Conservation (phyloP, 1,140 invertebrate species). For the Hetaerina americana region DNA sequence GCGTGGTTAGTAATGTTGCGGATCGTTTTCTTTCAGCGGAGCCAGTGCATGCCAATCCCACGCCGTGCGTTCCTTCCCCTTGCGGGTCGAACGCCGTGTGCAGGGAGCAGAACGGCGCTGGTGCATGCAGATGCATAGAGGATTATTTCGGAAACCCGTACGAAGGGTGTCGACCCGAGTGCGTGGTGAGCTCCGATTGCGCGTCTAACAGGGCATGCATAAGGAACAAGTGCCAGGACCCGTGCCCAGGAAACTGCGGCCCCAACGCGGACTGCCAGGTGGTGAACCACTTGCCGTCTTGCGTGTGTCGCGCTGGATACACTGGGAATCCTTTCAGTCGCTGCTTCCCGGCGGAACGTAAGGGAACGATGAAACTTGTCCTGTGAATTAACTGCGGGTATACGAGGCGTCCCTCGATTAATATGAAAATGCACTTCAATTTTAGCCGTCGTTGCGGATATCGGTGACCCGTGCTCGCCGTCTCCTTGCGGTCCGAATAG, state of each 20-base stretch:
- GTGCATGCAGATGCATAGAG: conserved; percentile 35
- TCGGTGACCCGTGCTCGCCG: conserved; percentile 25
- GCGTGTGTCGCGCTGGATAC: conserved; percentile 52
- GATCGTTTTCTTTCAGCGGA: conserved; percentile 14
- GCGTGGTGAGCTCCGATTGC: conserved; percentile 25
- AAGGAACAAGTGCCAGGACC: conserved; percentile 51
- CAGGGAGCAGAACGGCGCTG: conserved; percentile 31
- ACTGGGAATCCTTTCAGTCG: conserved; percentile 52
- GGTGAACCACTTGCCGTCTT: conserved; percentile 53
- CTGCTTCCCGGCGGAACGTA: conserved; percentile 40
- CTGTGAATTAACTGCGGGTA: neutral
- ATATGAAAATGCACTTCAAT: conserved; percentile 6
- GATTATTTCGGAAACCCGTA: conserved; percentile 42
- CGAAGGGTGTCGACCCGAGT: conserved; percentile 31
- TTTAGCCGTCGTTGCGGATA: conserved; percentile 16
- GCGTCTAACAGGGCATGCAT: conserved; percentile 26
- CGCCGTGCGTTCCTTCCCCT: conserved; percentile 38
- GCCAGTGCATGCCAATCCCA: neutral
- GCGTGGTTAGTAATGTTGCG: conserved; percentile 16
- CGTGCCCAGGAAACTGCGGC: conserved; percentile 46
- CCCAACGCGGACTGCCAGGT: conserved; percentile 47
- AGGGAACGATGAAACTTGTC: conserved; percentile 23
- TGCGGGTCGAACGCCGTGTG: conserved; percentile 43
- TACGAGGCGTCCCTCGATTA: no score
- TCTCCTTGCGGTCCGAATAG: conserved; percentile 34